phyloP scores from a whole-genome alignment of 2,888 invertebrate species.

The Drosophila rubida region DNA sequence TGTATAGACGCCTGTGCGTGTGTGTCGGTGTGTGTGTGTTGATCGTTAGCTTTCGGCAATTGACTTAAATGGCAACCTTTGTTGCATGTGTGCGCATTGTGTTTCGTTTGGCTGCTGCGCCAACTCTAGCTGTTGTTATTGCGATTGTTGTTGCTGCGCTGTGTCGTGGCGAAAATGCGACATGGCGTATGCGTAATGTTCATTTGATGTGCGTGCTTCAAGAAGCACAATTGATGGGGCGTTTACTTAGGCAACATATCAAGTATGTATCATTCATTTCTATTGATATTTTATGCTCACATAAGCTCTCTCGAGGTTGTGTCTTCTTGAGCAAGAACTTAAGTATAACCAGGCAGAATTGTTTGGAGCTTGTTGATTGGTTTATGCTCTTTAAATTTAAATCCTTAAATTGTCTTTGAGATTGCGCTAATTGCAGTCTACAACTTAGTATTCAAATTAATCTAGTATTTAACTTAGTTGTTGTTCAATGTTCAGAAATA shows the following conservation, averaged over 20 bases:
- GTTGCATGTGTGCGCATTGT: constrained; percentile 60
- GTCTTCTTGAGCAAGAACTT: neutral
- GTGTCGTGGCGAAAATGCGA: constrained; percentile 9
- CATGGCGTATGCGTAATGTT: constrained; percentile 75
- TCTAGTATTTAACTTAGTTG: neutral
- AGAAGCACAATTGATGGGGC: constrained; percentile 43
- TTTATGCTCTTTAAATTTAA: too few species aligned
- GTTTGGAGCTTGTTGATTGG: too few species aligned
- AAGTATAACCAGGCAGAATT: neutral
- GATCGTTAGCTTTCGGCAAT: constrained; percentile 74
- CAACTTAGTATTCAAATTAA: neutral
- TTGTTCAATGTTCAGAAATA: neutral
- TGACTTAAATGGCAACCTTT: constrained; percentile 76
- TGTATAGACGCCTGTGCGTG: neutral
- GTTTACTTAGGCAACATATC: constrained; percentile 42
- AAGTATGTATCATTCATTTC: constrained; percentile 4
- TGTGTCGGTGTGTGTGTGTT: constrained; percentile 19
- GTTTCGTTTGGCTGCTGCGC: constrained; percentile 38
- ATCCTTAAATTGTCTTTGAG: too few species aligned
- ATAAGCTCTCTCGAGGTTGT: neutral
- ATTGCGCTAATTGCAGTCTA: too few species aligned
- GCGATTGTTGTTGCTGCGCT: neutral
- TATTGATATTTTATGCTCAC: constrained; percentile 19
- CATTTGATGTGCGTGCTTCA: constrained; percentile 74
- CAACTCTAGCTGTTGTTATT: neutral